phyloP scores from a whole-genome alignment of 1,140 invertebrate genomes.

The Batillaria attramentaria region DNA sequence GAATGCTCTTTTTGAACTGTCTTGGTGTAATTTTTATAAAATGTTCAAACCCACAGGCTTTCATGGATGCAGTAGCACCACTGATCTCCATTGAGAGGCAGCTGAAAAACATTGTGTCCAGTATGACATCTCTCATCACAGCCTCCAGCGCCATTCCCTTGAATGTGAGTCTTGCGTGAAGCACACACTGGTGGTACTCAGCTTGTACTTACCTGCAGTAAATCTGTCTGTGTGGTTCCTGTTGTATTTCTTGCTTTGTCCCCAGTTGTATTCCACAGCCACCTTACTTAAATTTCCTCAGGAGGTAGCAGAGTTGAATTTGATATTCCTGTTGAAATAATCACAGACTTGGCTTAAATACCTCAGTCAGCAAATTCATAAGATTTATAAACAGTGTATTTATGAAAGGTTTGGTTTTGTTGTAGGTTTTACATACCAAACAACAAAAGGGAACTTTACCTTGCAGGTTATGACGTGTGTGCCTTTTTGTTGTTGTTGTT shows the following conservation, averaged over 20 bases:
- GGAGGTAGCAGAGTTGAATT: too few relatives aligned
- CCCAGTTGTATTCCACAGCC: not conserved
- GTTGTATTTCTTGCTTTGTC: not conserved
- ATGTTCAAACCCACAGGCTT: too few relatives aligned
- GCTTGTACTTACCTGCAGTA: not conserved
- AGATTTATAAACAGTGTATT: too few relatives aligned
- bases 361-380: too few relatives aligned
- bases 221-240: not conserved
- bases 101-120: conserved; percentile 60
- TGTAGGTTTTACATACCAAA: too few relatives aligned
- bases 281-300: too few relatives aligned
- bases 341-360: too few relatives aligned
- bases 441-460: too few relatives aligned
- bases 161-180: conserved; percentile 39
- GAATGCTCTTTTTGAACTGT: not conserved
- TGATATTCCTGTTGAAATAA: too few relatives aligned
- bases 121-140: conserved; percentile 59
- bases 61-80: conserved; percentile 56
- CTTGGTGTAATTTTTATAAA: too few relatives aligned
- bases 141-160: conserved; percentile 54
- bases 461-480: too few relatives aligned
- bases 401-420: too few relatives aligned
- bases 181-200: not conserved
- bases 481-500: not conserved
- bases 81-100: conserved; percentile 59